Conservation (phyloP, 2,888 invertebrate species). For the Syrphus vitripennis region DNA sequence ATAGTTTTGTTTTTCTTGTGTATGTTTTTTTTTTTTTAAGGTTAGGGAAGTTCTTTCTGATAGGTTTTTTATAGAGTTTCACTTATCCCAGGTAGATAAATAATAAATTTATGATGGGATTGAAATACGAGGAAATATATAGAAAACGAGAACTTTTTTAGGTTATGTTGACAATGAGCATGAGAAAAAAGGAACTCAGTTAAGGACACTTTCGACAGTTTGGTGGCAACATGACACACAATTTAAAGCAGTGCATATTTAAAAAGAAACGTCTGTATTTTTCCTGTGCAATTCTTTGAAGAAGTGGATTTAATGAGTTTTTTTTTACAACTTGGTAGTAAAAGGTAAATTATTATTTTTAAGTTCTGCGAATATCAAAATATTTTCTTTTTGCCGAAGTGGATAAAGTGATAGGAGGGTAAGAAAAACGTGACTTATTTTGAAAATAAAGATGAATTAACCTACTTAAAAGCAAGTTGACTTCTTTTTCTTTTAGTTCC, state of each 20-base stretch:
- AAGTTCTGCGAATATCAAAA: background rate
- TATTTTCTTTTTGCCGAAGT: background rate
- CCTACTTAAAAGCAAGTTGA: background rate
- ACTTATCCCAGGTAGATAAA: background rate
- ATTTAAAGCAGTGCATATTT: background rate
- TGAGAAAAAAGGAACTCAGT: background rate
- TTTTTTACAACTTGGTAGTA: background rate
- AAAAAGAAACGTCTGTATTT: background rate
- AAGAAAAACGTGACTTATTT: background rate
- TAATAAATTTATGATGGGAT: constrained; percentile 6
- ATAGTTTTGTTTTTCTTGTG: background rate
- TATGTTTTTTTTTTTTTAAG: background rate
- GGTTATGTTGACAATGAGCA: background rate
- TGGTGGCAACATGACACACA: background rate
- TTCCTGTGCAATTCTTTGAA: background rate
- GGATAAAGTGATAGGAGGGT: background rate
- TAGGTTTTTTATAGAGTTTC: background rate
- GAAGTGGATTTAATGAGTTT: background rate
- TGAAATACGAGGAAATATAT: background rate
- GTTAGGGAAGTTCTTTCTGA: background rate
- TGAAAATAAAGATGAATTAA: background rate
- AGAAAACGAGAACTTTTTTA: background rate
- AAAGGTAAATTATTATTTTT: background rate
- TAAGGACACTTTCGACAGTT: constrained; percentile 8
- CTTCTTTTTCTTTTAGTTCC: background rate